Conservation (phyloP, 2,888 invertebrate genomes). For the Nebria brevicollis region DNA sequence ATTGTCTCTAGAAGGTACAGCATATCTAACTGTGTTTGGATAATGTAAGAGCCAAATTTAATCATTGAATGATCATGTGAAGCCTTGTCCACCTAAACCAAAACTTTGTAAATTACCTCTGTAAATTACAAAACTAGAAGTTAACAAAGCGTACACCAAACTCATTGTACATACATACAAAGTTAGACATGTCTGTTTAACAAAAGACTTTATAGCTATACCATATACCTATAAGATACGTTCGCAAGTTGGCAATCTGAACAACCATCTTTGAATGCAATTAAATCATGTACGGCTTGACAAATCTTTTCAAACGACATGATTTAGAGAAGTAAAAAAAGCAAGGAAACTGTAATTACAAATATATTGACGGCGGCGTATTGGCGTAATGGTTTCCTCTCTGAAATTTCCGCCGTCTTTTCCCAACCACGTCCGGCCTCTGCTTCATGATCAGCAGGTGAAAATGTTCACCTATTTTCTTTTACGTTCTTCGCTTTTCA, state of each 20-base stretch:
- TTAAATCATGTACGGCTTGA: constrained; percentile 9
- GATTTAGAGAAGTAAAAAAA: not conserved
- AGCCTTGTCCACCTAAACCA: no score
- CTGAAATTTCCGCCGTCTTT: constrained; percentile 25
- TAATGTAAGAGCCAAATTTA: no score
- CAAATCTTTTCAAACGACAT: not conserved
- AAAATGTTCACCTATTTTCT: constrained; percentile 3
- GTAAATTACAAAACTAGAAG: no score
- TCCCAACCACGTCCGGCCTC: constrained; percentile 23
- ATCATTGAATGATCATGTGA: no score
- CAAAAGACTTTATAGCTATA: not conserved
- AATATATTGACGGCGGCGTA: constrained; percentile 24
- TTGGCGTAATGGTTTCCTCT: constrained; percentile 11
- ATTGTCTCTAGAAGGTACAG: no score
- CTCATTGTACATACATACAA: not conserved
- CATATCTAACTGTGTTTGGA: no score
- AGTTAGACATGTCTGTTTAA: not conserved
- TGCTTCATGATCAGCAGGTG: constrained; percentile 11
- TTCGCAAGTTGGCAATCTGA: not conserved
- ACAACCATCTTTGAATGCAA: not conserved
- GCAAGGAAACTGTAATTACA: constrained; percentile 25
- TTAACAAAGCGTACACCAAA: not conserved
- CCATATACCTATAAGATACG: no score
- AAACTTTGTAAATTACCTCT: no score
- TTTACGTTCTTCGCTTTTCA: constrained; percentile 58